Base-by-base conservation (phyloP, 2,113 vertebrate genomes). In the Hylia prasina region DNA sequence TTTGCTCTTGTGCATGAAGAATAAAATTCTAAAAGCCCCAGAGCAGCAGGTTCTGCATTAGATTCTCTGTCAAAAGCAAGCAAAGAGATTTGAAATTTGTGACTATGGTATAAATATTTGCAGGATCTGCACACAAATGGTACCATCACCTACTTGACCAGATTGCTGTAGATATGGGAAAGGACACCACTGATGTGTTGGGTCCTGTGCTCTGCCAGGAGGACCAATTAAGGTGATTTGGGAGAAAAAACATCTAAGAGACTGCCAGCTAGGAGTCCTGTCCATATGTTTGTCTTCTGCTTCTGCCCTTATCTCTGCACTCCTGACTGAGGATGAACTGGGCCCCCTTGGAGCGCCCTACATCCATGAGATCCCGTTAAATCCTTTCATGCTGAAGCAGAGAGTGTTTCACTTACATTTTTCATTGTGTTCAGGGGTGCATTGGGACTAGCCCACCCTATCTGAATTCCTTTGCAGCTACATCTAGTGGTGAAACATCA, bases 351-450 rank as follows among this genome's bases (percentile, higher is more conserved):
- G 50, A 73, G 47, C 42, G 47, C 30, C 7, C 14, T 13, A 5
- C 19, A 75, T 12, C 30, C 53, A 13, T 6, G 7, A 39, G 19
- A 44, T 63, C 44, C 13, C 53, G 19, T n/a, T 8, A 35, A 47
- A 57, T n/a, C 5, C 13, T 31, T 40, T 33, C 19, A 1, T 27
- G 39, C 37, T 44, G 65, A 68, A 66, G 30, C 9, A 44, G 35
- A 77, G 9, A 18, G 14, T 1, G 28, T 6, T 3, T 56, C 8
- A 15, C 2, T 76, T 21, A 21, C 16, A 14, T 75, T 68, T 78
- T 9, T 25, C 37, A 35, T 3, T 5, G 13, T 1, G 1, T 28
- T 28, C 42, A 65, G 37, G 24, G 30, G 14, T 1, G 0, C 18
- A 20, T 2, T 48, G 47, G 11, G 21, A 51, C 8, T 7, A 54